Evolutionary conservation across 2,888 invertebrate species (phyloP).

Genomic region (Thera britannica): DNA sequence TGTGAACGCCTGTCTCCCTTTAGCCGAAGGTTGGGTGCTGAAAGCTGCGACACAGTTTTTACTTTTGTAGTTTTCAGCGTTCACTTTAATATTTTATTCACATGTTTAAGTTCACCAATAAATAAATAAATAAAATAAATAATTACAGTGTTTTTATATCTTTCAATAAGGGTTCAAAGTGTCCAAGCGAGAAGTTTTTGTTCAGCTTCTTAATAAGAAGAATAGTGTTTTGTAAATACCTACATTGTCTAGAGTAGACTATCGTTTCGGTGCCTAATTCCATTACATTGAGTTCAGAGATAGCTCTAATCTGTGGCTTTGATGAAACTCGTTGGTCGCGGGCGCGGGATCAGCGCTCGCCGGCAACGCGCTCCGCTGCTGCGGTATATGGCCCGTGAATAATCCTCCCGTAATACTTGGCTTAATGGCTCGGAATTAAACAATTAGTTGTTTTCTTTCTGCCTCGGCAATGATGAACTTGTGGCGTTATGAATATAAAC

Average conservation of each 20-base stretch:
- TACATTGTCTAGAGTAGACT: slow-evolving; percentile 19
- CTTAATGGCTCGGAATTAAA: slow-evolving; percentile 83
- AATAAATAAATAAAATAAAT: too few species aligned
- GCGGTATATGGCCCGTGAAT: slow-evolving; percentile 81
- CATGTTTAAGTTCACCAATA: too few species aligned
- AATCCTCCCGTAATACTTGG: slow-evolving; percentile 81
- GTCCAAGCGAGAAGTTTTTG: too few species aligned
- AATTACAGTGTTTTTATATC: too few species aligned
- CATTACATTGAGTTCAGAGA: slow-evolving; percentile 35
- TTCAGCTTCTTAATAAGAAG: background rate
- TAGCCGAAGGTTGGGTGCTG: too few species aligned
- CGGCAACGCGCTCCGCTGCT: slow-evolving; percentile 67
- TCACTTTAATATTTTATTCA: too few species aligned
- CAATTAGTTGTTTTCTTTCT: slow-evolving; percentile 83
- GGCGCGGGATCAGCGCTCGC: slow-evolving; percentile 46
- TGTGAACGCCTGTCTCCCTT: too few species aligned
- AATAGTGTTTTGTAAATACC: slow-evolving; percentile 10
- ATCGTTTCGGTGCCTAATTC: slow-evolving; percentile 28
- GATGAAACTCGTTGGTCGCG: slow-evolving; percentile 44
- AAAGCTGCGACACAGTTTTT: too few species aligned
- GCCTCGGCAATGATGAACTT: slow-evolving; percentile 74
- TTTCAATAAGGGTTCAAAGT: too few species aligned
- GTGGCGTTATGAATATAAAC: slow-evolving; percentile 52
- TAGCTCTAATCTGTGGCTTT: slow-evolving; percentile 42
- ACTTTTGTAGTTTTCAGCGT: too few species aligned